These are phyloP conservation scores for Whitmania pigra DNA, from an alignment of 1,140 invertebrate species.

Conservation along the genomic window DNA sequence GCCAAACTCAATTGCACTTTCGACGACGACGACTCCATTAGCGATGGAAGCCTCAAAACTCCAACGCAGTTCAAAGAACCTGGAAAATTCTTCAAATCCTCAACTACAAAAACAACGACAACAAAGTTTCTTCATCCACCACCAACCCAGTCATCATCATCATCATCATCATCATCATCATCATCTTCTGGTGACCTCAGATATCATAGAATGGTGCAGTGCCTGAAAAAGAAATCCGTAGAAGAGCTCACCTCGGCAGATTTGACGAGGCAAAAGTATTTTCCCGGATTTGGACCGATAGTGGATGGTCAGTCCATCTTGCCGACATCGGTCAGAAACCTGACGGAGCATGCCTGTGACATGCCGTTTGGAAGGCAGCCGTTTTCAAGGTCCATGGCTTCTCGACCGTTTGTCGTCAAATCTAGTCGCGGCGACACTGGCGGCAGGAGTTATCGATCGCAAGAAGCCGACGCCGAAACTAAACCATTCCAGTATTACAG, in stretches of 20 bases:
- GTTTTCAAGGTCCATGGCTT: not conserved
- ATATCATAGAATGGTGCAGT: slow-evolving; percentile 49
- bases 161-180: not conserved
- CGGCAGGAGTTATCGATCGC: not conserved
- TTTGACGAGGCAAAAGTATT: slow-evolving; percentile 41
- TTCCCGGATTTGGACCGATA: slow-evolving; percentile 55
- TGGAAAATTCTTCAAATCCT: not conserved
- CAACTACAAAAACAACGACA: not conserved
- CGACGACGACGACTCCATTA: slow-evolving; percentile 23
- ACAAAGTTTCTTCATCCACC: not conserved
- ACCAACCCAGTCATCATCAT: not conserved
- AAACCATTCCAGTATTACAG: no score
- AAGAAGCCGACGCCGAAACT: no score
- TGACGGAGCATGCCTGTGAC: not conserved
- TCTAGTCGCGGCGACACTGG: not conserved
- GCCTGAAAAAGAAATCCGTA: slow-evolving; percentile 64
- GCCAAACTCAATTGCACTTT: slow-evolving; percentile 66
- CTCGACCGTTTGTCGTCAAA: not conserved
- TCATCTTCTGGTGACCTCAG: not conserved
- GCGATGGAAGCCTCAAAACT: no score
- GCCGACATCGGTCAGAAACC: not conserved
- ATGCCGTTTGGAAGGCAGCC: not conserved
- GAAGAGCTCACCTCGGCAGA: slow-evolving; percentile 64
- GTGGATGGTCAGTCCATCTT: slow-evolving; percentile 43
- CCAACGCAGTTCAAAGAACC: not conserved